A percentile compares a stretch with the other conserved stretches of the same genome.
phyloP scores from a whole-genome alignment of 30 jellyfish, hydroid and myxozoan species.

The Aurelia sp. region DNA sequence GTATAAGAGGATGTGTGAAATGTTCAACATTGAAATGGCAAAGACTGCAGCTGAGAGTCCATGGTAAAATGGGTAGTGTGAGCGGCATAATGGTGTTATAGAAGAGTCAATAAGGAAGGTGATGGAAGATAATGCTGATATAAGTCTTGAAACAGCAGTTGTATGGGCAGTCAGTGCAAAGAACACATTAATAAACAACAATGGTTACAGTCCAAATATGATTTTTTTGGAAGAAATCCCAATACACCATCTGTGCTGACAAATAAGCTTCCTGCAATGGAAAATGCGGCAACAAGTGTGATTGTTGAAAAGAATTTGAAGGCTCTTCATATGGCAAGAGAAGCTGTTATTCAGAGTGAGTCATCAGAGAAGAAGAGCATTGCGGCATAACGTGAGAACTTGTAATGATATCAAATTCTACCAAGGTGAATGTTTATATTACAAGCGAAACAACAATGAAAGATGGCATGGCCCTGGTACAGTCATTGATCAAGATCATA shows the following conservation, averaged over 20 bases:
- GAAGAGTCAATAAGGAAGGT: neutral
- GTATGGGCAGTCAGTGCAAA: neutral
- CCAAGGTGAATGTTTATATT: neutral
- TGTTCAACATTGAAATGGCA: constrained; percentile 22
- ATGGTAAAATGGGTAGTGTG: constrained; percentile 57
- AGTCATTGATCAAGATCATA: neutral
- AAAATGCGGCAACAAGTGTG: too few species aligned
- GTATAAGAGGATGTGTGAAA: constrained; percentile 29
- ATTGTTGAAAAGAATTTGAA: too few species aligned
- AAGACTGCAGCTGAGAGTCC: constrained; percentile 57
- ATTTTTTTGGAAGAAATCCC: too few species aligned
- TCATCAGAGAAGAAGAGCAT: neutral
- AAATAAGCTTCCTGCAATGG: too few species aligned
- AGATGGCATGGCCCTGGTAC: neutral
- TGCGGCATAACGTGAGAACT: neutral
- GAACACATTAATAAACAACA: too few species aligned
- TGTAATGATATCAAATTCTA: neutral
- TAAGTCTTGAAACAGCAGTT: constrained; percentile 27
- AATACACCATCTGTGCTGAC: too few species aligned
- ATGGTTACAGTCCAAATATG: too few species aligned
- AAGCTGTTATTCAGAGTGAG: too few species aligned
- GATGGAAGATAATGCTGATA: neutral
- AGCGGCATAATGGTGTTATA: neutral
- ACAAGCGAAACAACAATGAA: neutral
- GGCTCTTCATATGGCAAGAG: too few species aligned